phyloP scores from a whole-genome alignment of 2,888 invertebrate species.

The Apamea epomidion region DNA sequence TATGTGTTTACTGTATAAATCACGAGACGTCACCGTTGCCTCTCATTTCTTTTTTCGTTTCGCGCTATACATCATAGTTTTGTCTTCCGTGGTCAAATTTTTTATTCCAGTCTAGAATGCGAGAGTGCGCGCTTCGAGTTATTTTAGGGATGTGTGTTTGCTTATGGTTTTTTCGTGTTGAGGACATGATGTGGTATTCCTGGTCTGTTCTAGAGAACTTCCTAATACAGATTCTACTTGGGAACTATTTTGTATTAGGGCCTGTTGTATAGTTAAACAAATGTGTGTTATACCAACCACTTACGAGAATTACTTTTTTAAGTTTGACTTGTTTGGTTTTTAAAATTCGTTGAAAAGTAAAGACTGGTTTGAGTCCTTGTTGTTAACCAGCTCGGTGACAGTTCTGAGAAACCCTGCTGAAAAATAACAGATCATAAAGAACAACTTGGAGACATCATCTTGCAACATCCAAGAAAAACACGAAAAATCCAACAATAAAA shows the following conservation, averaged over 20 bases:
- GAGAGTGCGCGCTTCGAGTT: slow-evolving; percentile 44
- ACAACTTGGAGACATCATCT: slow-evolving; percentile 10
- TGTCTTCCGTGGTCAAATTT: slow-evolving; percentile 80
- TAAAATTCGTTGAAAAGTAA: not conserved
- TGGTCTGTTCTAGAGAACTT: not conserved
- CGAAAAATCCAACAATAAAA: slow-evolving; percentile 65
- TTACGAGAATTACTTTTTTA: not conserved
- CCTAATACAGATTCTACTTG: too few relatives aligned
- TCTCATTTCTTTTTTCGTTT: slow-evolving; percentile 84
- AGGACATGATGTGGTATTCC: not conserved
- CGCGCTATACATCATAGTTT: slow-evolving; percentile 84
- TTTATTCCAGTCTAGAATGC: slow-evolving; percentile 56
- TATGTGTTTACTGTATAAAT: slow-evolving; percentile 91
- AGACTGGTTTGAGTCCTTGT: not conserved
- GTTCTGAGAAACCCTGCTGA: not conserved
- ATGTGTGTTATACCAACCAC: too few relatives aligned
- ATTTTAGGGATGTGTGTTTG: slow-evolving; percentile 35
- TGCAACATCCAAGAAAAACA: slow-evolving; percentile 44
- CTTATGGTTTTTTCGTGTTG: slow-evolving; percentile 11
- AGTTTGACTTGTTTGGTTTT: not conserved
- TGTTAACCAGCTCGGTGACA: not conserved
- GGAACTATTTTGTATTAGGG: not conserved
- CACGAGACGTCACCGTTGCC: slow-evolving; percentile 81
- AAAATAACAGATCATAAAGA: slow-evolving; percentile 27
- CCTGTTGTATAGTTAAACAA: too few relatives aligned